Percentiles rank a stretch among this genome's conserved stretches.
phyloP scores from a whole-genome alignment of 1,140 invertebrate species.

The Apis dorsata region DNA sequence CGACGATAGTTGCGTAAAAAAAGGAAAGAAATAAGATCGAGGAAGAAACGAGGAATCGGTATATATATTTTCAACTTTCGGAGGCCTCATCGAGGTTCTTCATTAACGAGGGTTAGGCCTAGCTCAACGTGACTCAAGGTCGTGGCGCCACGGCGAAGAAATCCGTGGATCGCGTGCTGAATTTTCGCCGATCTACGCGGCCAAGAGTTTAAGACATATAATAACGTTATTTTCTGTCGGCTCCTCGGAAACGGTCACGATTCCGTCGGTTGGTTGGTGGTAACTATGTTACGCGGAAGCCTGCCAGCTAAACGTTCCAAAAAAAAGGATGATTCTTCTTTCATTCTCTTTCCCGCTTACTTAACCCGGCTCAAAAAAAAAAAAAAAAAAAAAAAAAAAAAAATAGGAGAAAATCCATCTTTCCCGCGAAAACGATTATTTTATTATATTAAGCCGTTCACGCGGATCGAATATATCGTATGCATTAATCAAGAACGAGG shows the following conservation, averaged over 20 bases:
- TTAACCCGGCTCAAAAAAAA: neutral
- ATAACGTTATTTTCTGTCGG: constrained; percentile 75
- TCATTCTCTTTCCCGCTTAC: constrained; percentile 1
- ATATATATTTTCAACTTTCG: constrained; percentile 20
- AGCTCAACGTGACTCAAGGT: constrained; percentile 59
- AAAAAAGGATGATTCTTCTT: constrained; percentile 1
- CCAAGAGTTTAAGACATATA: constrained; percentile 65
- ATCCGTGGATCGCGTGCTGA: constrained; percentile 73
- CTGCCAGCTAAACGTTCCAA: constrained; percentile 53
- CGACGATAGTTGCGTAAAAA: constrained; percentile 17
- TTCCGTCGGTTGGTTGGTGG: constrained; percentile 40
- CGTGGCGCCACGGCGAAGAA: constrained; percentile 59
- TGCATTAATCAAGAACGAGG: constrained; percentile 28
- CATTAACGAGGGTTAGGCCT: constrained; percentile 56
- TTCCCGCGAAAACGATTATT: neutral
- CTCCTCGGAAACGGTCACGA: constrained; percentile 74
- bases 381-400: too few relatives aligned
- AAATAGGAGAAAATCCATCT: neutral
- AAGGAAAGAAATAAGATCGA: neutral
- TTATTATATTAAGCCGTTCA: too few relatives aligned
- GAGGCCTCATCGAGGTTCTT: constrained; percentile 5
- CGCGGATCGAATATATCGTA: too few relatives aligned
- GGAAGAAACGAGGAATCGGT: neutral
- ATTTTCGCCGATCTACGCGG: constrained; percentile 62
- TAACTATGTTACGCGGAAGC: constrained; percentile 75